A percentile compares a stretch with the other conserved stretches of the same genome.
phyloP scores from a whole-genome alignment of 2,113 vertebrate species.

The Apaloderma vittatum region DNA sequence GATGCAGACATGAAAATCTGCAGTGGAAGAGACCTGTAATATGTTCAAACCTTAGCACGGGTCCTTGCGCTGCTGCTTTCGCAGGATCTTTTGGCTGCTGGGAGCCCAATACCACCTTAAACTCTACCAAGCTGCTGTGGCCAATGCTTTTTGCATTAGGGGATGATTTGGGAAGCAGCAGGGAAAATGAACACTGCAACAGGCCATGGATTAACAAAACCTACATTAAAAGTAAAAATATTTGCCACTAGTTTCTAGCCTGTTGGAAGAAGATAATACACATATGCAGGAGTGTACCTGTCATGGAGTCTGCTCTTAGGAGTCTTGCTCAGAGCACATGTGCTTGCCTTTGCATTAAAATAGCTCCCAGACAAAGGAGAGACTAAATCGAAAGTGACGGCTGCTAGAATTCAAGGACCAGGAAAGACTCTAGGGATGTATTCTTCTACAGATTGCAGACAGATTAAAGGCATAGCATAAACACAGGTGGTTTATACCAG shows the following conservation, averaged over 20 bases:
- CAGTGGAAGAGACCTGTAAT: fast-evolving
- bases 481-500: not conserved
- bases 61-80: not conserved
- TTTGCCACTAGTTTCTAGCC: not conserved
- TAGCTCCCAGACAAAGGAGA: slow-evolving; percentile 20
- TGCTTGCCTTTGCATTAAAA: slow-evolving; percentile 16
- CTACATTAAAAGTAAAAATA: not conserved
- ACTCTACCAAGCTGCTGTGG: not conserved
- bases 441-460: slow-evolving; percentile 1
- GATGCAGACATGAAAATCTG: not conserved
- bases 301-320: not conserved
- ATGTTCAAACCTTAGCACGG: not conserved
- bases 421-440: not conserved
- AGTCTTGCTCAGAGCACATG: not conserved
- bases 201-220: not conserved
- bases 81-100: not conserved
- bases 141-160: not conserved
- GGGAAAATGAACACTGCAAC: not conserved
- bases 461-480: not conserved
- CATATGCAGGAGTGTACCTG: not conserved
- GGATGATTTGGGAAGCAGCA: not conserved
- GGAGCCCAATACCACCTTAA: not conserved
- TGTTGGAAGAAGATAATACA: not conserved
- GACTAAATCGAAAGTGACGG: slow-evolving; percentile 46
- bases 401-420: not conserved